Evolutionary conservation across 2,113 vertebrate species (phyloP).

Genomic region (Tachysurus vachellii): DNA sequence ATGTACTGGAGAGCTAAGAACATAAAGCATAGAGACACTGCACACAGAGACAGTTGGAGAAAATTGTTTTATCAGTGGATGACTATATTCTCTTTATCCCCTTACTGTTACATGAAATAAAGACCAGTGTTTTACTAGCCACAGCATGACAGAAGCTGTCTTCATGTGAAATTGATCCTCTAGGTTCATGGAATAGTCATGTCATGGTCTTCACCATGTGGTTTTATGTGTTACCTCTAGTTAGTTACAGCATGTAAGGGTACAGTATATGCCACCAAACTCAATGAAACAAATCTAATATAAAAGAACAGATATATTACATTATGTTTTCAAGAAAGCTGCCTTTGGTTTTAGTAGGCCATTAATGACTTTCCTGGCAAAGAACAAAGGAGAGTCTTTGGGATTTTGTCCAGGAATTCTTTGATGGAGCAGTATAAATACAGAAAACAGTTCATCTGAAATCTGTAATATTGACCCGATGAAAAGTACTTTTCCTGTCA

Average conservation of each 20-base stretch:
- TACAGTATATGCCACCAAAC: conserved; percentile 27
- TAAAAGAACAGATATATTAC: conserved; percentile 33
- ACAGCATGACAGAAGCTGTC: conserved; percentile 54
- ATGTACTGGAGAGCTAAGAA: not conserved
- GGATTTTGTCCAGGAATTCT: conserved; percentile 70
- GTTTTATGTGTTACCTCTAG: conserved; percentile 49
- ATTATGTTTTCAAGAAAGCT: conserved; percentile 12
- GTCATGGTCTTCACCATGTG: conserved; percentile 54
- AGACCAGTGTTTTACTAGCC: conserved; percentile 40
- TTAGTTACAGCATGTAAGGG: conserved; percentile 50
- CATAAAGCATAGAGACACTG: conserved; percentile 5
- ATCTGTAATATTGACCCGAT: conserved; percentile 70
- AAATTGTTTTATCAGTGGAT: not conserved
- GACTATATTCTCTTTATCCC: conserved; percentile 36
- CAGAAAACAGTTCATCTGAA: conserved; percentile 73
- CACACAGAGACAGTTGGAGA: not conserved
- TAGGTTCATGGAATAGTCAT: conserved; percentile 23
- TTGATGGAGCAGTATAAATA: conserved; percentile 67
- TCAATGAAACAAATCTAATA: conserved; percentile 38
- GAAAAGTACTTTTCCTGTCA: conserved; percentile 78
- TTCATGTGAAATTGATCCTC: conserved; percentile 59
- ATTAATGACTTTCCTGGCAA: conserved; percentile 56
- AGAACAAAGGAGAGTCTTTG: conserved; percentile 62
- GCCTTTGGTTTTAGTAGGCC: conserved; percentile 58
- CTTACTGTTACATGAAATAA: conserved; percentile 33